Base-by-base conservation (phyloP, 1,140 invertebrate genomes). In the Temnothorax curvispinosus region DNA sequence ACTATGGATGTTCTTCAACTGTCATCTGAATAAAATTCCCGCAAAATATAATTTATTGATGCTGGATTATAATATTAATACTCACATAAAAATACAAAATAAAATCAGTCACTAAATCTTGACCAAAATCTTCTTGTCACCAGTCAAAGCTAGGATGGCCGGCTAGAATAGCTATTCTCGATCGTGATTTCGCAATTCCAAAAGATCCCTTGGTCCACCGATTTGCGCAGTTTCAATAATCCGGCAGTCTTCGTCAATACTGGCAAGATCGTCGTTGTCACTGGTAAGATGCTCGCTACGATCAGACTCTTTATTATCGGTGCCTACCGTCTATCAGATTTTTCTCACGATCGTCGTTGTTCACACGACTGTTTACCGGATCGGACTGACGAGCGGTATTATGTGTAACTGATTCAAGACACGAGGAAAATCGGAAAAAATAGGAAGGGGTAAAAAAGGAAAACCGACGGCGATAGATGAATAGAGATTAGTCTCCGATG, bases 61-160 rank as follows among this genome's bases (percentile, higher is more conserved):
- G 15, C 8, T 56, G 3, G 11, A 64, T 78, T 47, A 78, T 13
- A 44, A 41, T 54, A 5, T 56, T 21, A 71, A 71, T 71, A 81
- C 47, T 81, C 0, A 81, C 77, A 27, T 80, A 41, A 54, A 80
- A 69, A 18, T 52, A 11, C 13, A 15, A 0, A 41, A 71, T n/a
- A 54, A 54, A 71, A 56, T 54, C 11, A 6, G 9, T 18, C 32
- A 21, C 4, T 3, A 15, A 54, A 69, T 81, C 9, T 50, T 7
- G 6, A 44, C 6, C 11, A 47, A 3, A 35, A 50, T 35, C n/a
- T 78, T 65, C 5, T 27, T 41, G 15, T 8, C 35, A 15, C n/a
- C 13, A 27, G 11, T 15, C 9, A 0, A 32, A n/a, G 13, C 0
- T 41, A 47, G n/a, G 4, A 1, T 8, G 32, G 2, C 52, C 7